Evolutionary conservation across 2,113 vertebrate species (phyloP), one percentile per base, ranked within the genome.

Genomic region (Spheniscus mendiculus): DNA sequence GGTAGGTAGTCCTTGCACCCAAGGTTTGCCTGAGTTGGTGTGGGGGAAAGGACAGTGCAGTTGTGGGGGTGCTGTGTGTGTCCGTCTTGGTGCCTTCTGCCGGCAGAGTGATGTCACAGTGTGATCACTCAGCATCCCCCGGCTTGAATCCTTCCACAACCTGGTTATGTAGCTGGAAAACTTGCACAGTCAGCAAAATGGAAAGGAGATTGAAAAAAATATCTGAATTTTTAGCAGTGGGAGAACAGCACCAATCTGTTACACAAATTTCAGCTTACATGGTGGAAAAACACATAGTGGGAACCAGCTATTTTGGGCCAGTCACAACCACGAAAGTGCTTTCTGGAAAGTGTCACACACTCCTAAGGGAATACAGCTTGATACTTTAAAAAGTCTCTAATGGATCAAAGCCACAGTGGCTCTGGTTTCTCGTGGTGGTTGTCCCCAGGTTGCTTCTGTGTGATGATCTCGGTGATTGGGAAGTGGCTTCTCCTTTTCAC

Each of bases 41-140:
- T 2, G 1, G 27, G 30, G 38, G 15, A 53, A 85, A 50, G 42
- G 38, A 34, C n/a, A 12, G 6, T 1, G 8, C 1, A 5, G 55
- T 55, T 0, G 0, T 34, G 42, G 15, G 25, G 22, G 25, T 79
- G 27, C 23, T 10, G 8, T 9, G 10, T 58, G 30, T 27, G 32
- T 69, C 45, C 10, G 7, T 45, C 67, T 47, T 18, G n/a, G 30
- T 72, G 42, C 25, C 36, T 58, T 77, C 52, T 86, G 74, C 38
- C 7, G 4, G 29, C 25, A 47, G 52, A 42, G 87, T 27, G 21
- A 29, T 36, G 18, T n/a, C 32, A 34, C 47, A 67, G 56, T 7
- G 2, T 4, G 1, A 13, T 71, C 42, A 15, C 42, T 87, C 44
- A 30, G 72, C 89, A 50, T 59, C 30, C 30, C n/a, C 19, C 5